These are phyloP conservation scores for Anastatus disparis DNA, from an alignment of 1,140 invertebrate species.

Conservation along the genomic window DNA sequence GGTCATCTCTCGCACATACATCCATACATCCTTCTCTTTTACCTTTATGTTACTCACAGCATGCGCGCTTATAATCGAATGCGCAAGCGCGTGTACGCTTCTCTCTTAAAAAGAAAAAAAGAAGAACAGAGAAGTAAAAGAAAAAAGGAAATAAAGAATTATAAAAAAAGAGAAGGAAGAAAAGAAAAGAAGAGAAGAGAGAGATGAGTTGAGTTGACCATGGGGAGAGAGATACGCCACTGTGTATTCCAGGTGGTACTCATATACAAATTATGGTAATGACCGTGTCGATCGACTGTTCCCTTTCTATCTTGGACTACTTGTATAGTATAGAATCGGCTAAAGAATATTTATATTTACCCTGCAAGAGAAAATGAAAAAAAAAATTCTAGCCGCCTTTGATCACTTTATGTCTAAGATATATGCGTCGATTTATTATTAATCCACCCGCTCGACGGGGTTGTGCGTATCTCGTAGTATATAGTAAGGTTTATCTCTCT, in stretches of 20 bases:
- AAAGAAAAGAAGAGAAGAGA: not conserved
- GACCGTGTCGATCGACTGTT: slow-evolving; percentile 48
- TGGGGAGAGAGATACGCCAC: slow-evolving; percentile 3
- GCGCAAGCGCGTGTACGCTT: slow-evolving; percentile 12
- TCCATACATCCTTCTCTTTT: not conserved
- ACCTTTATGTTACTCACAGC: not conserved
- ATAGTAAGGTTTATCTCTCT: slow-evolving; percentile 6
- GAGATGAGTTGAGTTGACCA: not conserved
- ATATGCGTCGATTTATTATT: slow-evolving; percentile 37
- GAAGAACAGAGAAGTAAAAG: slow-evolving; percentile 12
- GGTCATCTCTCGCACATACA: too few relatives aligned
- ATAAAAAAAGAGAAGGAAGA: too few relatives aligned
- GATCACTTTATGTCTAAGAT: slow-evolving; percentile 22
- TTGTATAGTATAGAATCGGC: slow-evolving; percentile 3
- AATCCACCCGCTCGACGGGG: slow-evolving; percentile 27
- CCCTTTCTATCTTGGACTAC: too few relatives aligned
- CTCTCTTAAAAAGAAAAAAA: slow-evolving; percentile 7
- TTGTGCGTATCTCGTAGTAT: not conserved
- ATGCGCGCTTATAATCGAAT: slow-evolving; percentile 40
- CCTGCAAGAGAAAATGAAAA: not conserved
- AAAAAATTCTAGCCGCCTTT: slow-evolving; percentile 35
- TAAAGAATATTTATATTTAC: slow-evolving; percentile 43
- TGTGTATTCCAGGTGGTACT: slow-evolving; percentile 52
- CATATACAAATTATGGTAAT: slow-evolving; percentile 58
- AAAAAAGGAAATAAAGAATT: too few relatives aligned